A percentile compares a stretch with the other conserved stretches of the same genome.
Conservation (phyloP, 2,113 vertebrate genomes). For the Pavo muticus region DNA sequence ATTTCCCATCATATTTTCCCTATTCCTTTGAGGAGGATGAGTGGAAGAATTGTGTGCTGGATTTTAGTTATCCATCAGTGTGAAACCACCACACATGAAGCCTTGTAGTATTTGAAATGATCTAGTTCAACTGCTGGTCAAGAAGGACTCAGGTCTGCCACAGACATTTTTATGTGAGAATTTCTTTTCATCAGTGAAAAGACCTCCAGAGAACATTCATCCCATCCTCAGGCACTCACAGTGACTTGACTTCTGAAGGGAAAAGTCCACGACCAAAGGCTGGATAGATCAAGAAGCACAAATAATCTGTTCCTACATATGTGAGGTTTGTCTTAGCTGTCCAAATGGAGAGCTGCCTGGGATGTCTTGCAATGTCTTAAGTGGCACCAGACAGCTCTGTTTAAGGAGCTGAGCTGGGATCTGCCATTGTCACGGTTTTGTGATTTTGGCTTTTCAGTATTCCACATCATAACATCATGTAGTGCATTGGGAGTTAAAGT, state of each 20-base stretch:
- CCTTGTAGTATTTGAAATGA: not conserved
- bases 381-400: accelerated
- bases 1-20: no score
- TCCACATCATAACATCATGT: no score
- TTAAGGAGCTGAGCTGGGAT: not conserved
- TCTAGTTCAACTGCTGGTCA: not conserved
- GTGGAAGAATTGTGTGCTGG: no score
- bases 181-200: not conserved
- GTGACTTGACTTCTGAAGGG: not conserved
- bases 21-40: no score
- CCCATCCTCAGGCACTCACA: not conserved
- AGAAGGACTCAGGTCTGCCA: not conserved
- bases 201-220: not conserved
- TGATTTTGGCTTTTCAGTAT: no score
- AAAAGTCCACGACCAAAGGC: not conserved
- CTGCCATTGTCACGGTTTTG: no score
- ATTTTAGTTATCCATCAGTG: no score
- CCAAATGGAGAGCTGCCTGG: not conserved
- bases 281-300: not conserved
- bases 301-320: no score
- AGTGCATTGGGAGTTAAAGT: no score
- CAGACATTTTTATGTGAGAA: not conserved
- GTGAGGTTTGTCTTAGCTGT: not conserved
- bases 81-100: no score
- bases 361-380: not conserved